Evolutionary conservation across 2,113 vertebrate species (phyloP), one percentile per base, ranked within the genome.

Genomic region (Telmatochromis bifrenatus): DNA sequence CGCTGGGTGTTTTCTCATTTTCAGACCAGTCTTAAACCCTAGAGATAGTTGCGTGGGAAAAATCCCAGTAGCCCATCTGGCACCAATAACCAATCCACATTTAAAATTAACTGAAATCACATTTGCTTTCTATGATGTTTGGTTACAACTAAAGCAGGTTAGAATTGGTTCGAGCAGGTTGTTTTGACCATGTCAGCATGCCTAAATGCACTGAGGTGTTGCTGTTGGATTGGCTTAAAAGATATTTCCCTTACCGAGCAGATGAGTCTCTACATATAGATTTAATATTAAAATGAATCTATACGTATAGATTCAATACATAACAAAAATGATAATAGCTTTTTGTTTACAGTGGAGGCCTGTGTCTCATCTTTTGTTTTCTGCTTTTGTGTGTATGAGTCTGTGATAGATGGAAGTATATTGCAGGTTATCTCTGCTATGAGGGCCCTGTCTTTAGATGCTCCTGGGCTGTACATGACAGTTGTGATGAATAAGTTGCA

Each of bases 401-500:
- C 56, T 55, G 79, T 81, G 87, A 88, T 81, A 73, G 80, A 89
- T 91, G 84, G 81, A 90, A 87, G 87, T 83, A 54, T 53, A 84
- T 83, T 87, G 86, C 86, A 92, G 88, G 91, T 93, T 93, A 92
- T 94, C 91, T 84, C 84, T 80, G 81, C 81, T 88, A 88, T 92
- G 87, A 84, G 84, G 42, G 53, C 87, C 81, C 84, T 88, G 79
- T 87, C 83, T 91, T 92, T 82, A 91, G 84, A 87, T 87, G 90
- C 86, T 95, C 53, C 91, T 87, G 79, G 92, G 35, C 90, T 84
- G 47, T 85, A 90, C 85, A 91, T 91, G 91, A 92, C 92, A 93
- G 85, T 31, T 68, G 84, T 94, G 92, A 94, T 91, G 87, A 93
- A 94, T 92, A 89, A 91, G 85, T 79, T 82, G 60, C 81, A 92